Base-by-base conservation (phyloP, 2,113 vertebrate genomes). In the Neomonachus schauinslandi region DNA sequence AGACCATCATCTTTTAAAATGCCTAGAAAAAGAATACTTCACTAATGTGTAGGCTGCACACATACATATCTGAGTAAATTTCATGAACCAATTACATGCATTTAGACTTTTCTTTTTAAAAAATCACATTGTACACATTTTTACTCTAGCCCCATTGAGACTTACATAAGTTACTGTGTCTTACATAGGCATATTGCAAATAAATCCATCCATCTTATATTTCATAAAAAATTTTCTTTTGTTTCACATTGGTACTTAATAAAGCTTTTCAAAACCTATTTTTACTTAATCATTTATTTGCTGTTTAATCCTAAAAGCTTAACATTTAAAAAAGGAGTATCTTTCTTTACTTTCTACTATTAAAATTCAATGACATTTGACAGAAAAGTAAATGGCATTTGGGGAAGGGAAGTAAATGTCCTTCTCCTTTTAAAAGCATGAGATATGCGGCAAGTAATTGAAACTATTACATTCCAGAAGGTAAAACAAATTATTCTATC, bases 361-460 rank as follows among this genome's bases (percentile, higher is more conserved):
- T 57, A 76, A 79, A 92, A 83, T 81, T 53, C 24, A 94, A 24
- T 67, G 18, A 61, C 22, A 72, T 83, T 89, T 94, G 28, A 57
- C 6, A 80, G 33, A 85, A 89, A 97, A 89, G 31, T 57, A 63
- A 94, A 72, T 69, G 28, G 87, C 7, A 77, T 72, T 80, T 84
- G 5, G 0, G 11, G 12, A 15, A 57, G 7, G 53, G 33, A 87
- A 59, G 2, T 84, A 81, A 79, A 71, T 39, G 24, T 74, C 11
- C 10, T 92, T 97, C 42, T 72, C 12, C 18, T 83, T 90, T 95
- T 49, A 79, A 74, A 83, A 89, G 81, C 3, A 83, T 91, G 55
- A 93, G 36, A 59, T 71, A 84, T 15, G 4, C 46, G 24, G 14
- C 4, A 93, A 69, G 11, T 86, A 79, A 95, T 42, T 81, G 51